phyloP scores from a whole-genome alignment of 2,888 invertebrate genomes.

The Dryobotodes eremita region DNA sequence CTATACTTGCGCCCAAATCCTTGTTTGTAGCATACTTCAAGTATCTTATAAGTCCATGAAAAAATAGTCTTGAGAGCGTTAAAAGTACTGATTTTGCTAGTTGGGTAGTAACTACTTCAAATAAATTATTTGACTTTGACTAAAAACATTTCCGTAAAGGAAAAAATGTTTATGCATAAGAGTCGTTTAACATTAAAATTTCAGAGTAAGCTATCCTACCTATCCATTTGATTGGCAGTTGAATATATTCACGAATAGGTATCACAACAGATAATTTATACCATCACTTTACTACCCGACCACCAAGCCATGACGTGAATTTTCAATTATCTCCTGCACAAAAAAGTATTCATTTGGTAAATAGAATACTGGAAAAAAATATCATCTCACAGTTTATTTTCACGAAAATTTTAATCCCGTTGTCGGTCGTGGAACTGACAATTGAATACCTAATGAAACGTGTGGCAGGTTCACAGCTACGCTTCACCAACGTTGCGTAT shows the following conservation, averaged over 20 bases:
- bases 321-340: background rate
- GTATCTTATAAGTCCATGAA: too few species aligned
- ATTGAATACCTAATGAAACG: slow-evolving; percentile 6
- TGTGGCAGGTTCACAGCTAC: background rate
- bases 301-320: background rate
- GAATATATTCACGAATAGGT: background rate
- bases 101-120: too few species aligned
- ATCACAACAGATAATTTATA: background rate
- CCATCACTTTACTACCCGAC: background rate
- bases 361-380: background rate
- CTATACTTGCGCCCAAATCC: too few species aligned
- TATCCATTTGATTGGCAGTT: background rate
- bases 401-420: background rate
- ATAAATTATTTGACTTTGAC: too few species aligned
- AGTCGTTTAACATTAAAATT: too few species aligned
- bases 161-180: too few species aligned
- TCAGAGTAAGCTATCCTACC: background rate
- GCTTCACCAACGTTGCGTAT: background rate
- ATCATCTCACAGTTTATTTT: background rate
- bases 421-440: slow-evolving; percentile 11
- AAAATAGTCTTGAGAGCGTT: too few species aligned
- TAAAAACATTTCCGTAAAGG: too few species aligned
- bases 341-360: background rate
- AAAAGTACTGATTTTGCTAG: too few species aligned
- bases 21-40: too few species aligned